A percentile compares a stretch with the other conserved stretches of the same genome.
These are phyloP conservation scores for Pecten maximus DNA, from an alignment of 2,888 invertebrate genomes.

Conservation along the genomic window DNA sequence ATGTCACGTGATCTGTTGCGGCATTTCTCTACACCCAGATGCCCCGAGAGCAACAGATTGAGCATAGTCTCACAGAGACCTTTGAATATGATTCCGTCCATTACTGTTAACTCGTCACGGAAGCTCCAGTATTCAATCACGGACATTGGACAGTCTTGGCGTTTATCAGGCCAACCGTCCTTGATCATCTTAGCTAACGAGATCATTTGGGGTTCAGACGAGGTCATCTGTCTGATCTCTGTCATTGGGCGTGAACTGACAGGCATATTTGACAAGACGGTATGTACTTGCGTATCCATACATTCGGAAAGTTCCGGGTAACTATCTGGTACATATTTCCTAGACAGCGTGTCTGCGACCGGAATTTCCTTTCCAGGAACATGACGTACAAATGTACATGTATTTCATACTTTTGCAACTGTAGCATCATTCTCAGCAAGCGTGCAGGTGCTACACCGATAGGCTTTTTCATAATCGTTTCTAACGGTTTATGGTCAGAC, in stretches of 20 bases:
- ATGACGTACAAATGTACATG: slow-evolving; percentile 36
- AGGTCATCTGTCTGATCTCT: not conserved
- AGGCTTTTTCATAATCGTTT: slow-evolving; percentile 49
- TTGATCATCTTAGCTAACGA: slow-evolving; percentile 36
- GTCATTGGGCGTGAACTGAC: slow-evolving; percentile 47
- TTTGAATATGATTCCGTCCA: slow-evolving; percentile 50
- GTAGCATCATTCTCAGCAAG: slow-evolving; percentile 53
- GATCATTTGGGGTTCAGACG: slow-evolving; percentile 46
- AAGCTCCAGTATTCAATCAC: slow-evolving; percentile 49
- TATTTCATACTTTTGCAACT: slow-evolving; percentile 49
- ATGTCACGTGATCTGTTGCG: slow-evolving; percentile 49
- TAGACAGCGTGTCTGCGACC: slow-evolving; percentile 52
- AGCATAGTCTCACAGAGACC: slow-evolving; percentile 46
- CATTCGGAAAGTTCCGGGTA: slow-evolving; percentile 40
- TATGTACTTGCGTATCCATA: slow-evolving; percentile 48
- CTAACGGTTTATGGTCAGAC: slow-evolving; percentile 49
- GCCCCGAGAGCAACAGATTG: slow-evolving; percentile 37
- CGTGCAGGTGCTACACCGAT: slow-evolving; percentile 44
- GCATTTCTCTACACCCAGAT: not conserved
- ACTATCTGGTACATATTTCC: slow-evolving; percentile 46
- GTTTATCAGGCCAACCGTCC: slow-evolving; percentile 51
- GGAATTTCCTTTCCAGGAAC: slow-evolving; percentile 52
- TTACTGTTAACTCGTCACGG: slow-evolving; percentile 49
- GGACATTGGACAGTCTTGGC: slow-evolving; percentile 44
- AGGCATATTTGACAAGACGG: slow-evolving; percentile 33